A percentile compares a stretch with the other conserved stretches of the same genome.
Evolutionary conservation across 2,888 invertebrate genomes (phyloP).

Genomic region (Ormyrus thymus): DNA sequence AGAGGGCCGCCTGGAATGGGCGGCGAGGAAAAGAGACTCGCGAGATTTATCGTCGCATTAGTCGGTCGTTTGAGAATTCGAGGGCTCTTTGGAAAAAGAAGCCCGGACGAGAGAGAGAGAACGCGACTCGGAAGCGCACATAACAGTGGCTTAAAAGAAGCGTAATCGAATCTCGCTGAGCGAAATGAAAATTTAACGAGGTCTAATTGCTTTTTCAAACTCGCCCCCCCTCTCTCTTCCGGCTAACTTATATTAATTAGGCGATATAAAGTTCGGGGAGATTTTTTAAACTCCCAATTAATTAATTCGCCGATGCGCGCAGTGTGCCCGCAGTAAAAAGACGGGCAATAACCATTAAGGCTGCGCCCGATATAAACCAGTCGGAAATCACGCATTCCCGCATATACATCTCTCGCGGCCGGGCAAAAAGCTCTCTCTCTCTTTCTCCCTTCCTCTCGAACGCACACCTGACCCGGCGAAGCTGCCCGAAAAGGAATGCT

Average conservation of each 20-base stretch:
- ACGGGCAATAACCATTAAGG: background rate
- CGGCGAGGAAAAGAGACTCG: slow-evolving; percentile 44
- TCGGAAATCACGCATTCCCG: too few relatives aligned
- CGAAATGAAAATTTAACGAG: slow-evolving; percentile 43
- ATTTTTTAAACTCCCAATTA: too few relatives aligned
- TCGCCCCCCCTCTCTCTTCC: background rate
- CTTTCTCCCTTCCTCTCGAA: background rate
- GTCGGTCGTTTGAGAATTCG: slow-evolving; percentile 54
- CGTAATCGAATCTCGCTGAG: slow-evolving; percentile 39
- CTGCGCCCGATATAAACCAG: too few relatives aligned
- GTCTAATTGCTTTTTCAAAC: slow-evolving; percentile 40
- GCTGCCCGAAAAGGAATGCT: slow-evolving; percentile 8
- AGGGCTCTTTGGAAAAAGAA: slow-evolving; percentile 28
- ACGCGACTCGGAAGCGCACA: slow-evolving; percentile 4
- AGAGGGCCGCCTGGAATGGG: slow-evolving; percentile 21
- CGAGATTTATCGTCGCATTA: slow-evolving; percentile 55
- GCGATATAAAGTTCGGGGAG: too few relatives aligned
- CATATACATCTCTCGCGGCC: too few relatives aligned
- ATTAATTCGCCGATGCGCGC: too few relatives aligned
- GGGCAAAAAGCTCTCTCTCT: too few relatives aligned
- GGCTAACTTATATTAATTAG: too few relatives aligned
- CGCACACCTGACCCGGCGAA: background rate
- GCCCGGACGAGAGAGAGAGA: background rate
- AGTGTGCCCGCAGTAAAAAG: background rate
- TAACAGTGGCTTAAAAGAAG: slow-evolving; percentile 14